A percentile compares a stretch with the other conserved stretches of the same genome.
These are phyloP conservation scores for Acanthosepion lycidas DNA, from an alignment of 2,888 invertebrate species.

Conservation along the genomic window DNA sequence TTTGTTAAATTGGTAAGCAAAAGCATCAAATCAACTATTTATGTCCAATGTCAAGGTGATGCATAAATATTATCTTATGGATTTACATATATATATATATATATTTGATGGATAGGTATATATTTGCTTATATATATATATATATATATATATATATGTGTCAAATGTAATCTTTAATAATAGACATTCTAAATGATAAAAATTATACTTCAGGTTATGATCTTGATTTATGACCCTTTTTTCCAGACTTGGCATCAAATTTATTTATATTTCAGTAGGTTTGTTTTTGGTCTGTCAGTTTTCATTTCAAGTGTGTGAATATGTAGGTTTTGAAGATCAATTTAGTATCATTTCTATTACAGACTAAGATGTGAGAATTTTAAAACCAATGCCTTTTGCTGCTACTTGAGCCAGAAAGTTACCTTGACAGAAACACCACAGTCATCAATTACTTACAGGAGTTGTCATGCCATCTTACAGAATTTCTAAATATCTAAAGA, in stretches of 20 bases:
- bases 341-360: not conserved
- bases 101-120: no score
- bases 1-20: no score
- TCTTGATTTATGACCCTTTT: conserved; percentile 6
- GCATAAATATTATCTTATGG: no score
- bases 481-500: no score
- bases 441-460: no score
- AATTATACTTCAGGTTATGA: not conserved
- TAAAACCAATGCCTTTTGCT: not conserved
- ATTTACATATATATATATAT: no score
- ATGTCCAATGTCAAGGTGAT: no score
- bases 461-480: no score
- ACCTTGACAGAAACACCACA: not conserved
- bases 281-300: not conserved
- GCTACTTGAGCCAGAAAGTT: not conserved
- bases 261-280: not conserved
- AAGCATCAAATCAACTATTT: no score
- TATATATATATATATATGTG: no score
- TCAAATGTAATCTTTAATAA: not conserved
- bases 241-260: not conserved
- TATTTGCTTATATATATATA: no score
- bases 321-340: not conserved
- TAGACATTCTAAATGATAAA: not conserved
- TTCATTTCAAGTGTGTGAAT: not conserved
- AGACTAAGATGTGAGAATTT: not conserved